Evolutionary conservation across 2,888 invertebrate genomes (phyloP).

Genomic region (Nephrotoma appendiculata): DNA sequence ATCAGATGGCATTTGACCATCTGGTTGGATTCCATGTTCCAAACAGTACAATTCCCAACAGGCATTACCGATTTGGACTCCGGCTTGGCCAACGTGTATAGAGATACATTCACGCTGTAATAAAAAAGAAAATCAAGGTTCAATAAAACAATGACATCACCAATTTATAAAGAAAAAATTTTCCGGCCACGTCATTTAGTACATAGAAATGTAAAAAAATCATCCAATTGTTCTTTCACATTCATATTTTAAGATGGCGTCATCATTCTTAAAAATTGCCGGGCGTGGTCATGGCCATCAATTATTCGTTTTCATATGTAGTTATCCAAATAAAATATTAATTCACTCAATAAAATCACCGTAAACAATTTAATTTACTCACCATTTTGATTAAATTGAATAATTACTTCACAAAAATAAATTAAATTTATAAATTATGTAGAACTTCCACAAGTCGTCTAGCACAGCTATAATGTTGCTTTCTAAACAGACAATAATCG

Average conservation of each 20-base stretch:
- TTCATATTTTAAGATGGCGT: not conserved
- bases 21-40: slow-evolving; percentile 84
- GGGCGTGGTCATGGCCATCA: not conserved
- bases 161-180: not conserved
- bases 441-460: slow-evolving; percentile 14
- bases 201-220: not conserved
- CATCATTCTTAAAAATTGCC: not conserved
- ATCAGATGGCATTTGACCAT: slow-evolving; percentile 89
- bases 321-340: not conserved
- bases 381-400: slow-evolving; percentile 25
- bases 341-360: not conserved
- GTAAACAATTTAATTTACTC: slow-evolving; percentile 15
- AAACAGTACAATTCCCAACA: slow-evolving; percentile 82
- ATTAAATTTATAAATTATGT: slow-evolving; percentile 15
- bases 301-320: not conserved
- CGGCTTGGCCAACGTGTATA: slow-evolving; percentile 66
- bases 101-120: slow-evolving; percentile 63
- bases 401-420: slow-evolving; percentile 19
- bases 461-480: slow-evolving; percentile 51
- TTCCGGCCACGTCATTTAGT: not conserved
- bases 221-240: not conserved
- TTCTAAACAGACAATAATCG: slow-evolving; percentile 48
- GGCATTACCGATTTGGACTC: slow-evolving; percentile 82
- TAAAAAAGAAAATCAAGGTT: slow-evolving; percentile 8
- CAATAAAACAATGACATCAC: not conserved